Percentiles rank a stretch among this genome's conserved stretches.
phyloP scores from a whole-genome alignment of 2,797 vertebrate species.

The Chaunax sp. region DNA sequence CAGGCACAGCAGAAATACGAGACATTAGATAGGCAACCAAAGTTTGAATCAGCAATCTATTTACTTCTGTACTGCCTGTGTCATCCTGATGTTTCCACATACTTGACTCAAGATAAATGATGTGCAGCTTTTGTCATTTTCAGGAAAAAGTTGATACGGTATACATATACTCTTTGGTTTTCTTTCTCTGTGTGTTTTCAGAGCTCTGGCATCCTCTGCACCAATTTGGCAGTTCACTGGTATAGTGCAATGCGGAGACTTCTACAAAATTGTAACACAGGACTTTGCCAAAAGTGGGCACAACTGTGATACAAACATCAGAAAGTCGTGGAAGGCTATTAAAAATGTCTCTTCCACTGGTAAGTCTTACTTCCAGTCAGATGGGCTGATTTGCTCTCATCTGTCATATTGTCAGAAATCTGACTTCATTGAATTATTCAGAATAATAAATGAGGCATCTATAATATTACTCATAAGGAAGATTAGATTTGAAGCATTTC shows the following conservation, averaged over 20 bases:
- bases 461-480: not conserved
- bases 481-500: constrained; percentile 1
- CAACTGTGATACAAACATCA: constrained; percentile 89
- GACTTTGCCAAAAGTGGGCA: constrained; percentile 88
- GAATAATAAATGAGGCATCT: not conserved
- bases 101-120: not conserved
- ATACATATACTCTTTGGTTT: not conserved
- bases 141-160: constrained; percentile 1
- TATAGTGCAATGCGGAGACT: constrained; percentile 90
- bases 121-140: constrained; percentile 14
- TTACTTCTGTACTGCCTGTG: not conserved
- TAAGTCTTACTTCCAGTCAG: constrained; percentile 63
- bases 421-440: not conserved
- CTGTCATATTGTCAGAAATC: not conserved
- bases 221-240: constrained; percentile 95
- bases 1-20: not conserved
- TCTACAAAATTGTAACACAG: constrained; percentile 88
- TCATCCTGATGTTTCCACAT: constrained; percentile 5
- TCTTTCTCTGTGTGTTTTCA: constrained; percentile 65
- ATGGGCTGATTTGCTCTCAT: constrained; percentile 1
- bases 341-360: constrained; percentile 86
- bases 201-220: constrained; percentile 94
- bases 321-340: constrained; percentile 90
- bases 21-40: too few relatives aligned
- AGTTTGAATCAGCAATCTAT: not conserved